These are phyloP conservation scores for Globicephala melas DNA, from an alignment of 2,113 vertebrate genomes.

Conservation along the genomic window DNA sequence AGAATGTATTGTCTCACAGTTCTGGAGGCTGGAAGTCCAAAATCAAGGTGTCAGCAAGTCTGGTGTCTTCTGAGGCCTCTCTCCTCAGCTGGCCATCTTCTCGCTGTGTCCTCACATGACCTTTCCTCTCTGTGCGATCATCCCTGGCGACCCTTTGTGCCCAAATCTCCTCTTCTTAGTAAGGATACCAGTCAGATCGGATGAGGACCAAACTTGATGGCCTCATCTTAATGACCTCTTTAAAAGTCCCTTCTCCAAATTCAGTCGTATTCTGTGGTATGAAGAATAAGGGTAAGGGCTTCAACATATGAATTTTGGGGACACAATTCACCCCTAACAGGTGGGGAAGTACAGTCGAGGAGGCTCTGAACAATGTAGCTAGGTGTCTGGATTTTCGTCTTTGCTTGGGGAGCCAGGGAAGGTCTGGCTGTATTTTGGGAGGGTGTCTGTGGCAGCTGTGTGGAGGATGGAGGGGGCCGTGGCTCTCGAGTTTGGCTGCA, in stretches of 20 bases:
- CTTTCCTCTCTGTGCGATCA: neutral
- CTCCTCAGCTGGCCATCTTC: neutral
- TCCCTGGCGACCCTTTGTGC: rapidly evolving
- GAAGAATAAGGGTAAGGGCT: no score
- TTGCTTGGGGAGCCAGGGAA: neutral
- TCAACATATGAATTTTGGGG: neutral
- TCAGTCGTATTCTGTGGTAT: neutral
- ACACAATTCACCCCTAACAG: rapidly evolving
- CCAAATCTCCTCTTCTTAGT: neutral
- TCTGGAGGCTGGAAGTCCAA: neutral
- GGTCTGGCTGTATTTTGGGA: neutral
- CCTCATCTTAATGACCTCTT: neutral
- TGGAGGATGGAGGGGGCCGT: rapidly evolving
- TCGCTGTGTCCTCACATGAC: neutral
- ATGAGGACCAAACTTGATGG: no score
- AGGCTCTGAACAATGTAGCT: rapidly evolving
- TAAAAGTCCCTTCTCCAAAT: neutral
- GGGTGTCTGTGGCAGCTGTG: rapidly evolving
- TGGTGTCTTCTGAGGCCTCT: neutral
- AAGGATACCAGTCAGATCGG: neutral
- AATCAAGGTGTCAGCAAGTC: no score
- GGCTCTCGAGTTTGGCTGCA: neutral
- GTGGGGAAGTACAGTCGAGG: neutral
- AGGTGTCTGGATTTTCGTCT: neutral
- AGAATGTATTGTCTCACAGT: rapidly evolving